Base-by-base conservation (phyloP, 2,113 vertebrate species). In the Anhinga rufa region DNA sequence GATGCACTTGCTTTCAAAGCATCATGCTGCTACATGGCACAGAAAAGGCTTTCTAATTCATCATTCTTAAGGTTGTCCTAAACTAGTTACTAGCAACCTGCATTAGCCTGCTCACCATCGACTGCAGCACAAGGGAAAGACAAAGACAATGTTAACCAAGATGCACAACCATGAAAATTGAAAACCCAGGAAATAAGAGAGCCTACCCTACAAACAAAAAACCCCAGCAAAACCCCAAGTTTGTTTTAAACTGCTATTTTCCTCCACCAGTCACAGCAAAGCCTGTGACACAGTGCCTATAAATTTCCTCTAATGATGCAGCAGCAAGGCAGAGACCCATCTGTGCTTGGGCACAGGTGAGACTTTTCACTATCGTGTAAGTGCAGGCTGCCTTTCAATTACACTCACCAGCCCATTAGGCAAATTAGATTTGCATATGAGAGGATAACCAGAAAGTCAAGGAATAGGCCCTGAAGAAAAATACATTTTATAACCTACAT, bases 321-420 rank as follows among this genome's bases (percentile, higher is more conserved):
- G 91, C 83, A 92, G 94, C 8, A 7, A 94, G 82, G 91, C 79
- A 92, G 68, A 90, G 88, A 49, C 87, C 92, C 95, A 97, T 94
- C 93, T 92, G 92, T 70, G 94, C 86, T 44, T 16, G 44, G 70
- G 87, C 84, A 96, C 86, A 97, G 94, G 97, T 97, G 96, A 97
- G 91, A 96, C 93, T 94, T 80, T 61, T 42, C 93, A 88, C 85
- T 44, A 77, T 49, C 24, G 0, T 89, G 68, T 92, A 92, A 94
- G 93, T 60, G 92, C 79, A 94, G 78, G 51, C 88, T 95, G 97
- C 88, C 95, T 96, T 95, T 88, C 96, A 95, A 96, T 95, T 95
- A 96, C 94, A 93, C 79, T 94, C 95, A 96, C 70, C 92, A 96
- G 85, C 36, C 92, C 92, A 96, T 97, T 95, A 96, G 90, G 92